phyloP scores from a whole-genome alignment of 2,113 vertebrate genomes.

The Corythaeola cristata region DNA sequence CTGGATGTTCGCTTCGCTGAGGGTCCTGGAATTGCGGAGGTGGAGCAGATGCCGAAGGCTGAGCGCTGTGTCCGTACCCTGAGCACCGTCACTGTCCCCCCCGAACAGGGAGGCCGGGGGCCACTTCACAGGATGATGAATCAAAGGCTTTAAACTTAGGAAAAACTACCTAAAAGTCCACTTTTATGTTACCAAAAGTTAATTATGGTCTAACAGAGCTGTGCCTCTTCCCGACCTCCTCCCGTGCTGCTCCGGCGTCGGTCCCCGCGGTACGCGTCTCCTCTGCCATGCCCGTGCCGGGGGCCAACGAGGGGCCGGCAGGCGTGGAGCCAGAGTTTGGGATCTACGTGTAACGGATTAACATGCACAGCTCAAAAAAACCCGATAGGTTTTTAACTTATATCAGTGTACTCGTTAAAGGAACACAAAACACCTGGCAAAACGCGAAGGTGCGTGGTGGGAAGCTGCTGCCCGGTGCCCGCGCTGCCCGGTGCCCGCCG shows the following conservation, averaged over 20 bases:
- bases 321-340: neutral
- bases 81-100: neutral
- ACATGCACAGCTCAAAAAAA: neutral
- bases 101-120: neutral
- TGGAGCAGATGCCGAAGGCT: neutral
- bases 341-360: neutral
- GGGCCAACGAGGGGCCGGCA: neutral
- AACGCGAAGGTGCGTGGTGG: neutral
- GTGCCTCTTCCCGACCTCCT: neutral
- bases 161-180: neutral
- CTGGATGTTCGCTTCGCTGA: fast-evolving
- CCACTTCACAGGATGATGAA: neutral
- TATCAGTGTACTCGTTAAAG: slow-evolving; percentile 4
- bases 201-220: slow-evolving; percentile 40
- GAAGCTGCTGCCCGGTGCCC: neutral
- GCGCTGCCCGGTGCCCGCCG: neutral
- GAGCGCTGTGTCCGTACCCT: neutral
- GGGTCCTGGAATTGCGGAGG: fast-evolving
- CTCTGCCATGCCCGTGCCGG: neutral
- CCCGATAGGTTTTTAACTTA: neutral
- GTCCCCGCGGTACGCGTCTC: neutral
- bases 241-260: neutral
- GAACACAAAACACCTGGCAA: neutral
- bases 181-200: neutral
- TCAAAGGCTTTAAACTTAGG: slow-evolving; percentile 31